Conservation (phyloP, 2,888 invertebrate species). For the Anorthoa munda region DNA sequence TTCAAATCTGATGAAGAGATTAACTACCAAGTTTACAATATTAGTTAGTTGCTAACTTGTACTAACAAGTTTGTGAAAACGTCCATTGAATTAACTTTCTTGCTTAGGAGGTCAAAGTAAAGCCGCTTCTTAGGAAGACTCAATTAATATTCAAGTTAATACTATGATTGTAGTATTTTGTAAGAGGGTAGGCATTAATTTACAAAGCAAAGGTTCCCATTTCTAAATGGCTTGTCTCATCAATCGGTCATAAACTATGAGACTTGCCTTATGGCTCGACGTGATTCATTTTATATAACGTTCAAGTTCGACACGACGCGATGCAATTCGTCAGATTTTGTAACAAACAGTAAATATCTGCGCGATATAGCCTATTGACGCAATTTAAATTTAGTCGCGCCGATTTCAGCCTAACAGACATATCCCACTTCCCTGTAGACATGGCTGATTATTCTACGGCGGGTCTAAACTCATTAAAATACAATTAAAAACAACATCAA, state of each 20-base stretch:
- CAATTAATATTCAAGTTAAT: conserved; percentile 18
- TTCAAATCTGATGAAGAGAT: conserved; percentile 46
- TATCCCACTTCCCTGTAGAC: background rate
- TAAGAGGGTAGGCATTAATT: background rate
- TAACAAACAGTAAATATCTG: too few relatives aligned
- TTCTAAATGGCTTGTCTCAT: background rate
- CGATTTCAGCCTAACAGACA: background rate
- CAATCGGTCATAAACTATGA: background rate
- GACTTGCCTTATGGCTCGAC: too few relatives aligned
- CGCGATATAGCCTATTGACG: too few relatives aligned
- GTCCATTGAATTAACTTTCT: conserved; percentile 30
- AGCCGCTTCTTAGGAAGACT: background rate
- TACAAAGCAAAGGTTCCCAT: background rate
- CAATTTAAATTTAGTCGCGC: too few relatives aligned
- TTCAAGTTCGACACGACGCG: too few relatives aligned
- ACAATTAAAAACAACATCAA: conserved; percentile 35
- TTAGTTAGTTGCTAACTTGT: conserved; percentile 34
- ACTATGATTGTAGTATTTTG: background rate
- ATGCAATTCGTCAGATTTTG: too few relatives aligned
- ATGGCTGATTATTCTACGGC: background rate
- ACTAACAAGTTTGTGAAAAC: conserved; percentile 36
- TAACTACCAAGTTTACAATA: conserved; percentile 31
- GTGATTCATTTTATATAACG: too few relatives aligned
- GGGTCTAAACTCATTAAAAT: conserved; percentile 18
- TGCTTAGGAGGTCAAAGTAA: conserved; percentile 40